A percentile compares a stretch with the other conserved stretches of the same genome.
These are phyloP conservation scores for Petrolisthes cinctipes DNA, from an alignment of 2,888 invertebrate genomes.

Conservation along the genomic window DNA sequence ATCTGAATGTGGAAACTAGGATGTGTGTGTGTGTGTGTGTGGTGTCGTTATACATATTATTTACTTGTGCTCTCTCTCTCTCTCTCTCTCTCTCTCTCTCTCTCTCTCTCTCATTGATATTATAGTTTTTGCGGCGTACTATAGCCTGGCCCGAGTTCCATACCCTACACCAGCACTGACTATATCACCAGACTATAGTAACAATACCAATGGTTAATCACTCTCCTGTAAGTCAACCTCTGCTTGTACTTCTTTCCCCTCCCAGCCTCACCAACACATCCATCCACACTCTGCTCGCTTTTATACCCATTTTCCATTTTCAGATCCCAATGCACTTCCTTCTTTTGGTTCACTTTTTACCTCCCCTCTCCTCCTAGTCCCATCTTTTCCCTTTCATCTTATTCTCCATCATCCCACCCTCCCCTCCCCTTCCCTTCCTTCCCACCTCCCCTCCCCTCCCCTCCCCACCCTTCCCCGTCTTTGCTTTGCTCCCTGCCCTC, in stretches of 20 bases:
- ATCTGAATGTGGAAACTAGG: no score
- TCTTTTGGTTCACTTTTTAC: neutral
- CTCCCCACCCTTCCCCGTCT: no score
- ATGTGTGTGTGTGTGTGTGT: no score
- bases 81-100: neutral
- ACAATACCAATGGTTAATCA: neutral
- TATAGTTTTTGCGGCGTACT: neutral
- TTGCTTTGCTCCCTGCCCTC: no score
- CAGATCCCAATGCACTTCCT: neutral
- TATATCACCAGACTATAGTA: neutral
- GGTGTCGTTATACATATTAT: neutral
- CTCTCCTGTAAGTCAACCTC: no score
- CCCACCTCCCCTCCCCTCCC: no score
- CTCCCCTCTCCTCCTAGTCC: neutral
- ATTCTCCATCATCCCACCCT: neutral
- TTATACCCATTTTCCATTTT: no score
- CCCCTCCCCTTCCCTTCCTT: neutral
- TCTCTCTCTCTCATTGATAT: conserved; percentile 9
- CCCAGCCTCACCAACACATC: no score
- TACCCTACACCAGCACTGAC: neutral
- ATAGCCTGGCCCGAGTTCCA: no score
- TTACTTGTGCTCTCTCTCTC: neutral
- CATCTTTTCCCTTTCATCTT: neutral
- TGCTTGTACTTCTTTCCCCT: no score
- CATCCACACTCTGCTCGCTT: no score